Percentiles rank a stretch among this genome's conserved stretches.
phyloP scores from a whole-genome alignment of 2,888 invertebrate species.

The Alloplasta piceator region DNA sequence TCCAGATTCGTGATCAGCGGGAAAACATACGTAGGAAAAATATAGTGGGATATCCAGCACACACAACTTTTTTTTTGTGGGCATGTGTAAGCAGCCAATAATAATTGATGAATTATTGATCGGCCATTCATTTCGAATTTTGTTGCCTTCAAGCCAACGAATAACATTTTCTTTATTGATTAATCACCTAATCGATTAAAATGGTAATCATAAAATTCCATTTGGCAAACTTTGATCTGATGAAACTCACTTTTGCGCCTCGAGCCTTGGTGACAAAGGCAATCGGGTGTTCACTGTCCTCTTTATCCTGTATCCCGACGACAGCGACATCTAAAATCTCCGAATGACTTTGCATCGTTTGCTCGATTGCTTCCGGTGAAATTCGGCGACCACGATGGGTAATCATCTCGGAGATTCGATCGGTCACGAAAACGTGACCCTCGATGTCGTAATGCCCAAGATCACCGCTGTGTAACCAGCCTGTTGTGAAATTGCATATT shows the following conservation, averaged over 20 bases:
- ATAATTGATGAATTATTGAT: too few species aligned
- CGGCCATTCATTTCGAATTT: too few species aligned
- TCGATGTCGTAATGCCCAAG: slow-evolving; percentile 75
- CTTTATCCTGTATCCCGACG: slow-evolving; percentile 72
- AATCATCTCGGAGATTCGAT: slow-evolving; percentile 78
- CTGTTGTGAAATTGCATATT: slow-evolving; percentile 36
- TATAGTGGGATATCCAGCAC: too few species aligned
- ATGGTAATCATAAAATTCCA: too few species aligned
- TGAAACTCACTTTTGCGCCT: slow-evolving; percentile 66
- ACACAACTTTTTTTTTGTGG: too few species aligned
- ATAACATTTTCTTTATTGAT: too few species aligned
- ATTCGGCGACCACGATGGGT: slow-evolving; percentile 78
- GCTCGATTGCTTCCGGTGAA: slow-evolving; percentile 77
- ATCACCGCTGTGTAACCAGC: slow-evolving; percentile 81
- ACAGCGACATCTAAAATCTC: slow-evolving; percentile 77
- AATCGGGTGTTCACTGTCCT: slow-evolving; percentile 76
- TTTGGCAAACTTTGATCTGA: too few species aligned
- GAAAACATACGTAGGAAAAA: too few species aligned
- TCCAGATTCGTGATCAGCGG: too few species aligned
- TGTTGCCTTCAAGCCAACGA: too few species aligned
- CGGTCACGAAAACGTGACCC: slow-evolving; percentile 76
- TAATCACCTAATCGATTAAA: too few species aligned
- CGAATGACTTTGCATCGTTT: slow-evolving; percentile 71
- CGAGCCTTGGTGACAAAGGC: slow-evolving; percentile 74
- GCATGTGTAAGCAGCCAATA: too few species aligned